These are phyloP conservation scores for Sinocyclocheilus anshuiensis DNA, from an alignment of 2,113 vertebrate species.

Conservation along the genomic window DNA sequence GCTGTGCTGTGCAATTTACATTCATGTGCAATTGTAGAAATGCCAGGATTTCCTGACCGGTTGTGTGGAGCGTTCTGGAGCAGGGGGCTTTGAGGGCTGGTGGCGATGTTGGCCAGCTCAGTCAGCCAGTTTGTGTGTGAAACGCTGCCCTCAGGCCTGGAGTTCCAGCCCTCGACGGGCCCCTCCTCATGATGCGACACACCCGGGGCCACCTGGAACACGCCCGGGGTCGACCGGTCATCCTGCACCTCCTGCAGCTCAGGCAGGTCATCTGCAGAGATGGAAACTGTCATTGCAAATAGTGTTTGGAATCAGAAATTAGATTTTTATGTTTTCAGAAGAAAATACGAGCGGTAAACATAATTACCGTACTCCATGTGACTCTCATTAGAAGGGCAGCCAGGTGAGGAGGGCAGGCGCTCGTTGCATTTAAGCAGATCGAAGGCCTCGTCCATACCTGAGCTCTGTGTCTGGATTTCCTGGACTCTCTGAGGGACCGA, in stretches of 20 bases:
- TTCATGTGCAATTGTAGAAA: background rate
- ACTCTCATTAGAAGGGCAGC: conserved; percentile 86
- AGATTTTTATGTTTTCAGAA: background rate
- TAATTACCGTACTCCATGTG: conserved; percentile 94
- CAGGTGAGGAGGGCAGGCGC: conserved; percentile 89
- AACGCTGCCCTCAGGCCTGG: conserved; percentile 78
- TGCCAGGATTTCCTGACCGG: conserved; percentile 75
- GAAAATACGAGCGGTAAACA: background rate
- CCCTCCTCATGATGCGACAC: conserved; percentile 95
- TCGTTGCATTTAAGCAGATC: conserved; percentile 93
- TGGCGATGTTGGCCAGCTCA: conserved; percentile 97
- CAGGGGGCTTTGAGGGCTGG: conserved; percentile 94
- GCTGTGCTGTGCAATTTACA: background rate
- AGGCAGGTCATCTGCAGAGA: conserved; percentile 89
- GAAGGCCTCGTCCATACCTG: conserved; percentile 87
- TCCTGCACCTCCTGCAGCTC: conserved; percentile 95
- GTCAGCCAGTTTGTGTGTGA: conserved; percentile 92
- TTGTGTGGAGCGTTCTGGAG: conserved; percentile 90
- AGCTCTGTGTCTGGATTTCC: conserved; percentile 77
- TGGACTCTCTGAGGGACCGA: conserved; percentile 80
- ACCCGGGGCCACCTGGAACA: conserved; percentile 86
- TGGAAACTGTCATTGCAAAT: background rate
- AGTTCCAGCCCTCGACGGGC: conserved; percentile 77
- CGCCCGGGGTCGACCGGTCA: conserved; percentile 82
- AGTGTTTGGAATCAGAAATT: background rate